Percentiles rank a stretch among this genome's conserved stretches.
Evolutionary conservation across 2,113 vertebrate genomes (phyloP).

Genomic region (Cynocephalus volans): DNA sequence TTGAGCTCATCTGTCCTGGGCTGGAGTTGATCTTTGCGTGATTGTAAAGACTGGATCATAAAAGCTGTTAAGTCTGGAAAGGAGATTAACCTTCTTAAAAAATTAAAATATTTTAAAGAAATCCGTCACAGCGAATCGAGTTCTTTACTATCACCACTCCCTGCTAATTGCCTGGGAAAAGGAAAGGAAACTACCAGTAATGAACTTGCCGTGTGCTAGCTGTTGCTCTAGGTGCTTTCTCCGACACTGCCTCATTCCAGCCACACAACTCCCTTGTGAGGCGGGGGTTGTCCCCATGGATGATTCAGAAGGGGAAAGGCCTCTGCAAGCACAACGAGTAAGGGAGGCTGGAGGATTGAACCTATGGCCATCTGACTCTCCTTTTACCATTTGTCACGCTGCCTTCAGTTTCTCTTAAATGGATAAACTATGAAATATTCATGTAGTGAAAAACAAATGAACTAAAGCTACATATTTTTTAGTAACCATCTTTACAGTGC

Average conservation of each 20-base stretch:
- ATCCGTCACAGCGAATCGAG: background rate
- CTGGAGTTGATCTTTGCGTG: background rate
- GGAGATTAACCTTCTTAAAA: background rate
- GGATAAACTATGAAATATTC: background rate
- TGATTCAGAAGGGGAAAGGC: background rate
- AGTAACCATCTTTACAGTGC: no score
- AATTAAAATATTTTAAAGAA: conserved; percentile 40
- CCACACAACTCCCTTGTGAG: background rate
- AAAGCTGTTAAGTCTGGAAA: background rate
- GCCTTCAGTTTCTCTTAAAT: background rate
- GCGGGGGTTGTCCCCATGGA: background rate
- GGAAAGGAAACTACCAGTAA: conserved; percentile 5
- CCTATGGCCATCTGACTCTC: background rate
- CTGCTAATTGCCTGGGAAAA: background rate
- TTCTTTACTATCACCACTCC: background rate
- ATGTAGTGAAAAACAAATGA: background rate
- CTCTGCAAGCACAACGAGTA: background rate
- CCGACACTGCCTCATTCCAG: background rate
- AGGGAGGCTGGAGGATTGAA: background rate
- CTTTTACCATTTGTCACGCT: background rate
- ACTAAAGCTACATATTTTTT: background rate
- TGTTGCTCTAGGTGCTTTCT: conserved; percentile 11
- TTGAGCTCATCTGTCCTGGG: background rate
- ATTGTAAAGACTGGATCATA: background rate
- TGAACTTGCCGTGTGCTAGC: background rate